Evolutionary conservation across 2,888 invertebrate genomes (phyloP).

Genomic region (Mantis religiosa): DNA sequence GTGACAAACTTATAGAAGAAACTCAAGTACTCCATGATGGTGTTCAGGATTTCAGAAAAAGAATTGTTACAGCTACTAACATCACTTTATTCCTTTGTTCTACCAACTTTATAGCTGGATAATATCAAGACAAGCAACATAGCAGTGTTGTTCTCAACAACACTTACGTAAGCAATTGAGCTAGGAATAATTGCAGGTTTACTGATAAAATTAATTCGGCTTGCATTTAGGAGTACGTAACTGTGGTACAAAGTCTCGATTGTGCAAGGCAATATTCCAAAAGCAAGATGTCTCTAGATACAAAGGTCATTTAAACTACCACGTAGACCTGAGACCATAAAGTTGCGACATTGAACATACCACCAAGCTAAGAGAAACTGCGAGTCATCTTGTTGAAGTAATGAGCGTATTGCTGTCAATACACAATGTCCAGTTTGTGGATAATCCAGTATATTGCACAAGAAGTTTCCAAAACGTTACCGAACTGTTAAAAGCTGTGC

Average conservation of each 20-base stretch:
- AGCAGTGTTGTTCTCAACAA: not conserved
- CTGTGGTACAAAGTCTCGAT: not conserved
- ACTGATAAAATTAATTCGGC: not conserved
- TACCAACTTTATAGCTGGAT: not conserved
- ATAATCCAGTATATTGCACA: too few relatives aligned
- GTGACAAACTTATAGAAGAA: too few relatives aligned
- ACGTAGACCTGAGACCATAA: not conserved
- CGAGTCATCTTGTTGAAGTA: too few relatives aligned
- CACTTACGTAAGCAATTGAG: not conserved
- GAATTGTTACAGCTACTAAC: too few relatives aligned
- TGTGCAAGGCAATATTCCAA: not conserved
- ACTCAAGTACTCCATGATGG: too few relatives aligned
- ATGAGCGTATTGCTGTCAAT: too few relatives aligned
- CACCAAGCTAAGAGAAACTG: too few relatives aligned
- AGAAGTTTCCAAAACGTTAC: too few relatives aligned
- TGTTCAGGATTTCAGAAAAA: too few relatives aligned
- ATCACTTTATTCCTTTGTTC: not conserved
- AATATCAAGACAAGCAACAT: not conserved
- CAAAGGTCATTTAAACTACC: not conserved
- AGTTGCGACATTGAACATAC: not conserved
- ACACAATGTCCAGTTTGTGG: too few relatives aligned
- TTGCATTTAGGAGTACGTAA: not conserved
- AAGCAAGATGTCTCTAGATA: not conserved
- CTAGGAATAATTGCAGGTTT: not conserved
- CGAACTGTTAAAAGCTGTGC: too few relatives aligned